Evolutionary conservation across 2,888 invertebrate species (phyloP).

Genomic region (Alentia gelatinosa): DNA sequence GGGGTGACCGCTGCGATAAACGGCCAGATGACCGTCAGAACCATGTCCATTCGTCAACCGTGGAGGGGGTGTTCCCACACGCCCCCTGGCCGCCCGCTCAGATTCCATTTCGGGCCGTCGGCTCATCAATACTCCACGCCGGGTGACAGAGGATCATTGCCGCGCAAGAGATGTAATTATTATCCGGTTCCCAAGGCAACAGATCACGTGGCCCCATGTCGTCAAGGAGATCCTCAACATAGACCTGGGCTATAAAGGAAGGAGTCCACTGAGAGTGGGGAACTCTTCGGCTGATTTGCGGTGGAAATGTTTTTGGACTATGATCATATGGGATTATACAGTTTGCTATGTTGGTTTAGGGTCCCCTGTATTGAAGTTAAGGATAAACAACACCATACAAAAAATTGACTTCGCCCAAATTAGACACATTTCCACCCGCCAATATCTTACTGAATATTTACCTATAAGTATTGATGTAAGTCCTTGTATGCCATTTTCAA

Average conservation of each 20-base stretch:
- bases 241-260: not conserved
- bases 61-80: slow-evolving; percentile 4
- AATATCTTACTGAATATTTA: no score
- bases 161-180: slow-evolving; percentile 50
- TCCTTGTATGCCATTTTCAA: no score
- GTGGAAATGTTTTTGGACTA: no score
- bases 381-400: no score
- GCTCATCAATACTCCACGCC: slow-evolving; percentile 19
- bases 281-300: not conserved
- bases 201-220: slow-evolving; percentile 51
- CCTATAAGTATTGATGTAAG: no score
- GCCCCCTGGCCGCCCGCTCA: not conserved
- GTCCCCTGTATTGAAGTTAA: no score
- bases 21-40: slow-evolving; percentile 28
- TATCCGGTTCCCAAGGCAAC: slow-evolving; percentile 53
- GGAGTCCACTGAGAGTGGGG: not conserved
- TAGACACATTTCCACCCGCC: no score
- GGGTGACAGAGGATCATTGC: slow-evolving; percentile 52
- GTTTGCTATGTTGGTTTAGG: no score
- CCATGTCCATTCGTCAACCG: slow-evolving; percentile 27
- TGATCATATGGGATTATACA: no score
- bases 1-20: slow-evolving; percentile 21
- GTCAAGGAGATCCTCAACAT: slow-evolving; percentile 48
- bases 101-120: slow-evolving; percentile 39
- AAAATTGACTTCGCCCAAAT: no score